Conservation (phyloP, 2,113 vertebrate genomes). For the Brachyhypopomus gauderio region DNA sequence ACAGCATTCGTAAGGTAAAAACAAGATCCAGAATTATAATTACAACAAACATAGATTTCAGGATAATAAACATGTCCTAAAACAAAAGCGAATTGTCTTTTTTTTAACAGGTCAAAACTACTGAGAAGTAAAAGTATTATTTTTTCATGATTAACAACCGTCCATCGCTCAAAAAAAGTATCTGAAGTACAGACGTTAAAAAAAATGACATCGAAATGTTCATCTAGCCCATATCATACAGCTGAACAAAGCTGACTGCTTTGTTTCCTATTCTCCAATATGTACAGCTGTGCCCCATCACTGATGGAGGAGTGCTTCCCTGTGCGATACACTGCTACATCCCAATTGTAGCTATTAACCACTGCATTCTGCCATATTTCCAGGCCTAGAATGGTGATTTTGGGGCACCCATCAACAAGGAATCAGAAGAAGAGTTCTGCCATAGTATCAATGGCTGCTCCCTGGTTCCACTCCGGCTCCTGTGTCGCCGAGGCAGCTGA, state of each 20-base stretch:
- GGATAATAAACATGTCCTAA: background rate
- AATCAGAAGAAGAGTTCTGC: background rate
- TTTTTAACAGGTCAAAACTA: background rate
- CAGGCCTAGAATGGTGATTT: background rate
- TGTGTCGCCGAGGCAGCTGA: conserved; percentile 19
- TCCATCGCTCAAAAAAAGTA: background rate
- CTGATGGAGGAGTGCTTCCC: background rate
- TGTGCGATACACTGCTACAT: background rate
- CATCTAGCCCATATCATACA: background rate
- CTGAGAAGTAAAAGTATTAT: background rate
- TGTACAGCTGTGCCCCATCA: background rate
- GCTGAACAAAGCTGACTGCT: background rate
- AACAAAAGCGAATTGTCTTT: background rate
- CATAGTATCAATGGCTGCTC: background rate
- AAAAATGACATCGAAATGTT: background rate
- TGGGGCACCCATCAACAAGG: background rate
- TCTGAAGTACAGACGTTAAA: background rate
- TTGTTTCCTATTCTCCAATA: background rate
- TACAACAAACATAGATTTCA: background rate
- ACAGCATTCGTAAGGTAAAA: background rate
- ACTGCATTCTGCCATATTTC: background rate
- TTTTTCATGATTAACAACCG: background rate
- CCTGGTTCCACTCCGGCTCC: background rate
- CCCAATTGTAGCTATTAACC: background rate
- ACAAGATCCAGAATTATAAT: background rate